Evolutionary conservation across 2,888 invertebrate species (phyloP).

Genomic region (Leptopilina drosophilae): DNA sequence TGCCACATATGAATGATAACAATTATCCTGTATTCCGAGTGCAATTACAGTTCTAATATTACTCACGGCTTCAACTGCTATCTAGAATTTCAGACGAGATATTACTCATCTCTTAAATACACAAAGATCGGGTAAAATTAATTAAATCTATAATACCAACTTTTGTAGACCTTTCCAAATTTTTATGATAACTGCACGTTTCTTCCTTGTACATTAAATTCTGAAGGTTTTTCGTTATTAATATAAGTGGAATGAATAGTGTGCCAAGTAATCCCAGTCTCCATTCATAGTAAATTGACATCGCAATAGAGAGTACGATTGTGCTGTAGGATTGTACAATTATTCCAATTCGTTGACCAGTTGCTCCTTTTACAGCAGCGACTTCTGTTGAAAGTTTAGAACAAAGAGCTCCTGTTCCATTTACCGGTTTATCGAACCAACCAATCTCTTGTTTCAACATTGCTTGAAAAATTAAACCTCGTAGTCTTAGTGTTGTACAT

Average conservation of each 20-base stretch:
- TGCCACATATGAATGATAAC: conserved; percentile 81
- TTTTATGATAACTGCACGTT: conserved; percentile 83
- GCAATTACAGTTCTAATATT: conserved; percentile 88
- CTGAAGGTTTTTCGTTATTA: conserved; percentile 83
- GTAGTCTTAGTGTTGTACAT: conserved; percentile 85
- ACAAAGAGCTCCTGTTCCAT: conserved; percentile 87
- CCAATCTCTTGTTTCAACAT: conserved; percentile 86
- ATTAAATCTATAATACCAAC: conserved; percentile 71
- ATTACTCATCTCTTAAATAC: too few relatives aligned
- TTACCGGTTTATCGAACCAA: conserved; percentile 86
- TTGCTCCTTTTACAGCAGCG: conserved; percentile 89
- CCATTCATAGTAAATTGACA: conserved; percentile 87
- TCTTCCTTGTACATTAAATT: conserved; percentile 83
- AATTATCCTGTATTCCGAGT: conserved; percentile 84
- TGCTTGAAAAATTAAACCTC: conserved; percentile 82
- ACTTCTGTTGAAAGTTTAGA: conserved; percentile 87
- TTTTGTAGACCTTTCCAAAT: conserved; percentile 86
- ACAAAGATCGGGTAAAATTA: background rate
- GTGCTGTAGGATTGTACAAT: conserved; percentile 86
- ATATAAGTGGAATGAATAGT: conserved; percentile 85
- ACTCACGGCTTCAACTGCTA: conserved; percentile 88
- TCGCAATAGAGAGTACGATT: conserved; percentile 81
- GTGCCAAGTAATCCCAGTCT: conserved; percentile 85
- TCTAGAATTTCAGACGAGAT: conserved; percentile 72
- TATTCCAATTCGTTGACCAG: conserved; percentile 88